Conservation (phyloP, 2,113 vertebrate species). For the Passer domesticus region DNA sequence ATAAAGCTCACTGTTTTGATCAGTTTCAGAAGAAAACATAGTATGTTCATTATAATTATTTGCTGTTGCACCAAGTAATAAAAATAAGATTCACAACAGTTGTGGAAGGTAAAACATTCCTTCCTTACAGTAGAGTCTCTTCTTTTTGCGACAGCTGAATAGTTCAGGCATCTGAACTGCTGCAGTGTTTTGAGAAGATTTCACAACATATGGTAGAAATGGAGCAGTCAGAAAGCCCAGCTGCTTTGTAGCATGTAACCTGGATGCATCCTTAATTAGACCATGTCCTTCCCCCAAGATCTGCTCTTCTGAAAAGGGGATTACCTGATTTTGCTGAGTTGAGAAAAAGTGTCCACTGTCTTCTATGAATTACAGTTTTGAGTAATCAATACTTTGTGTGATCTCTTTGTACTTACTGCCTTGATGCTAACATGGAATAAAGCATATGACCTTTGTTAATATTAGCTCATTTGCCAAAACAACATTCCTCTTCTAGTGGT, state of each 20-base stretch:
- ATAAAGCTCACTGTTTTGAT: neutral
- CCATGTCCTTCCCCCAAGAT: constrained; percentile 17
- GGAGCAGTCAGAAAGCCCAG: constrained; percentile 8
- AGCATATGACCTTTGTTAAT: neutral
- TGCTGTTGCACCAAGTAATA: neutral
- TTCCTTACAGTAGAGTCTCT: neutral
- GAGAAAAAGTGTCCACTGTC: neutral
- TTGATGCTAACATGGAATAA: neutral
- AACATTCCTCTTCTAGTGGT: neutral
- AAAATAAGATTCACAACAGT: neutral
- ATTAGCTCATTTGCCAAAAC: neutral
- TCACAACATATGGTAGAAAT: constrained; percentile 47
- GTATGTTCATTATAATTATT: neutral
- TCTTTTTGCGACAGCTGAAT: neutral
- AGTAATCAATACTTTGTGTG: neutral
- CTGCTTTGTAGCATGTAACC: constrained; percentile 32
- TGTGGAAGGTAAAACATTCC: neutral
- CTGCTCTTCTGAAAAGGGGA: neutral
- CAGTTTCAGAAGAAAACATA: neutral
- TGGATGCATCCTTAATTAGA: constrained; percentile 17
- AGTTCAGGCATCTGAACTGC: neutral
- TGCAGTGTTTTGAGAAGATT: constrained; percentile 30
- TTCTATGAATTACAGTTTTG: neutral
- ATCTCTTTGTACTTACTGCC: neutral
- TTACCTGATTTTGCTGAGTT: neutral